Percentiles rank a stretch among this genome's conserved stretches.
phyloP scores from a whole-genome alignment of 2,888 invertebrate genomes.

The Coelopa pilipes region DNA sequence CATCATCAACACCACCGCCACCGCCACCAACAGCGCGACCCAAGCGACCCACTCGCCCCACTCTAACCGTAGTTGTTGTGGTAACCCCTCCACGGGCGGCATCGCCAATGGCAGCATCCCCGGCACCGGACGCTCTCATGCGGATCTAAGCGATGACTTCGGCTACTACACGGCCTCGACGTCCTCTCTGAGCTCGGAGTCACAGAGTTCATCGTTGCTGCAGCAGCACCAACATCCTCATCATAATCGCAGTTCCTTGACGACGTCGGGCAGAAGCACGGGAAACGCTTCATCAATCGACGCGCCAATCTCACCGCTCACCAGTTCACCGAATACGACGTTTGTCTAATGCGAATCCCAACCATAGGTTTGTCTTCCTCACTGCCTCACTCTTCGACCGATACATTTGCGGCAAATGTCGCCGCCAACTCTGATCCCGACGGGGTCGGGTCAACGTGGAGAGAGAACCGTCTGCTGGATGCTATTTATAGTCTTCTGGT shows the following conservation, averaged over 20 bases:
- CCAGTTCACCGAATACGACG: not conserved
- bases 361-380: no score
- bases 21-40: constrained; percentile 16
- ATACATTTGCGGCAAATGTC: no score
- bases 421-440: no score
- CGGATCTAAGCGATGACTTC: constrained; percentile 7
- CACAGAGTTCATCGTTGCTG: not conserved
- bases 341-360: not conserved
- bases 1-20: constrained; percentile 41
- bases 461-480: no score
- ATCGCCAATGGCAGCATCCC: not conserved
- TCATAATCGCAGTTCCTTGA: not conserved
- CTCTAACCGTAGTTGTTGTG: no score
- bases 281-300: not conserved
- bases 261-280: not conserved
- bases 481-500: no score
- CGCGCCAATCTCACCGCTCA: not conserved
- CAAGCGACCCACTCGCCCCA: no score
- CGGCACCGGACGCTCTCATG: not conserved
- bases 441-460: no score
- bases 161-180: constrained; percentile 29
- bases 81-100: constrained; percentile 3
- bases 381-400: no score
- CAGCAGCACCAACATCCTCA: constrained; percentile 11
- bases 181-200: constrained; percentile 14